Evolutionary conservation across 2,888 invertebrate genomes (phyloP).

Genomic region (Heliconius cydno): DNA sequence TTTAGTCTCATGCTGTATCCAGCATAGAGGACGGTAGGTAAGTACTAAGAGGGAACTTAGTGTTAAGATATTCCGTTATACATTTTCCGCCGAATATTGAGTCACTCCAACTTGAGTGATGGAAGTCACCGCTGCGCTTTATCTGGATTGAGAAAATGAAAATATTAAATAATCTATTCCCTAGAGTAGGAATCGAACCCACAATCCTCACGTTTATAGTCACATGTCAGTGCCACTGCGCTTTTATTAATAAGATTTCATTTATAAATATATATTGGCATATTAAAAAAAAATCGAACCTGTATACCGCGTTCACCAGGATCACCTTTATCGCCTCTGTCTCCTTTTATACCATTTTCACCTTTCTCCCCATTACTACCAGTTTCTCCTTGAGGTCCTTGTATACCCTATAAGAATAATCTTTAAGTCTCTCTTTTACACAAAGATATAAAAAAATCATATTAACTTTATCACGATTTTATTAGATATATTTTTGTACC

Average conservation of each 20-base stretch:
- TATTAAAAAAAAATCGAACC: neutral
- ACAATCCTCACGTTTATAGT: neutral
- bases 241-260: too few relatives aligned
- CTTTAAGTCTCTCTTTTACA: neutral
- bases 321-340: slow-evolving; percentile 12
- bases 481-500: too few relatives aligned
- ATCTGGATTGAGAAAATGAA: neutral
- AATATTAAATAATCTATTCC: neutral
- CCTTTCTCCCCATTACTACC: neutral
- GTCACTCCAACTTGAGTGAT: neutral
- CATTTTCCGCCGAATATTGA: neutral
- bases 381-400: neutral
- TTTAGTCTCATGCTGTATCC: neutral
- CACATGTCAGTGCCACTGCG: neutral
- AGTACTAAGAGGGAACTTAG: too few relatives aligned
- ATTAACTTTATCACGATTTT: too few relatives aligned
- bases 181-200: neutral
- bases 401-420: neutral
- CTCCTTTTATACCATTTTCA: neutral
- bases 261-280: neutral
- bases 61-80: neutral
- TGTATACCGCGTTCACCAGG: neutral
- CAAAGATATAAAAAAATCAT: too few relatives aligned
- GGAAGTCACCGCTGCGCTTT: neutral
- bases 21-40: neutral